Evolutionary conservation across 2,888 invertebrate species (phyloP).

Genomic region (Drosophila meridionalis): DNA sequence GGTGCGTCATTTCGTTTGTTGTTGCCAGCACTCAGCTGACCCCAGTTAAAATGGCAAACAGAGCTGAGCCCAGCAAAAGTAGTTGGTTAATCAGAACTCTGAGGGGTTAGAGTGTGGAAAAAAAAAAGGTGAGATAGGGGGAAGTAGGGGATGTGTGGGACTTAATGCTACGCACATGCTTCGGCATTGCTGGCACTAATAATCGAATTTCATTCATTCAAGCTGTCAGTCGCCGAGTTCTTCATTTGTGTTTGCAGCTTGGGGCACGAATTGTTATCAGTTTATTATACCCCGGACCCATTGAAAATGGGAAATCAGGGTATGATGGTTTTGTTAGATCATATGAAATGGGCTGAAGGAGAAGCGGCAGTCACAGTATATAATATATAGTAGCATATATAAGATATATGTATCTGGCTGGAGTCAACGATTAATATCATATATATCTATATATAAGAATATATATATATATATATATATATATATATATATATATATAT

Average conservation of each 20-base stretch:
- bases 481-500: no score
- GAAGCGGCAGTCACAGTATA: no score
- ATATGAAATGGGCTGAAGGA: no score
- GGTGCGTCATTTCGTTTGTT: slow-evolving; percentile 20
- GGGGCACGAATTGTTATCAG: slow-evolving; percentile 27
- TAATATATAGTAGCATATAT: no score
- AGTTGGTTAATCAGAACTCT: slow-evolving; percentile 25
- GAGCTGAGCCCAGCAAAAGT: slow-evolving; percentile 3
- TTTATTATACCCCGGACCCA: not conserved
- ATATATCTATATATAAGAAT: no score
- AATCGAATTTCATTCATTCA: slow-evolving; percentile 60
- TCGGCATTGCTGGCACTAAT: slow-evolving; percentile 46
- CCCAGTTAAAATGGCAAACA: slow-evolving; percentile 39
- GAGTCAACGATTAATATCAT: no score
- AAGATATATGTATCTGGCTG: no score
- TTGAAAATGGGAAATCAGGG: no score
- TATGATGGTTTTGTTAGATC: no score
- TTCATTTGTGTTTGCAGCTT: slow-evolving; percentile 21
- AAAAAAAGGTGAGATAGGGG: not conserved
- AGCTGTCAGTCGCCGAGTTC: slow-evolving; percentile 9
- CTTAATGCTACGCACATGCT: slow-evolving; percentile 31
- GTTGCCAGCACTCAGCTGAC: slow-evolving; percentile 20
- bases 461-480: no score
- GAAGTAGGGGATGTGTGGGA: not conserved
- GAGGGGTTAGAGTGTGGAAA: not conserved